Percentiles rank a stretch among this genome's conserved stretches.
Evolutionary conservation across 2,888 invertebrate species (phyloP).

Genomic region (Stratiomys singularior): DNA sequence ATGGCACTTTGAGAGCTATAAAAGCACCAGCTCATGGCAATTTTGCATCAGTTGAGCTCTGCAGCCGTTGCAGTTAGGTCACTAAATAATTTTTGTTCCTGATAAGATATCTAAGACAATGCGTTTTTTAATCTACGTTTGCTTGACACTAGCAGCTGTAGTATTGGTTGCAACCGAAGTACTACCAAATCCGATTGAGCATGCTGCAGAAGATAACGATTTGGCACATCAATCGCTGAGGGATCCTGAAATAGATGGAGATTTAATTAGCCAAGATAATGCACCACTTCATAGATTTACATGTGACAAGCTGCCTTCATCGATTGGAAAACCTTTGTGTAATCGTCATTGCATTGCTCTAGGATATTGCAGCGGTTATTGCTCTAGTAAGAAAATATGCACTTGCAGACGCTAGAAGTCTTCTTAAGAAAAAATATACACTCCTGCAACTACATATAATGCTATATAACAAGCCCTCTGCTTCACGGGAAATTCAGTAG

Average conservation of each 20-base stretch:
- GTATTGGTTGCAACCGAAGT: background rate
- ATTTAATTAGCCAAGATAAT: no score
- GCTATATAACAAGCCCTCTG: no score
- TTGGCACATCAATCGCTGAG: background rate
- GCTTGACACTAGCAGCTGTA: background rate
- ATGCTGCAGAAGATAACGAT: background rate
- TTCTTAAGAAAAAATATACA: no score
- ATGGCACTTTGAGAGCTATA: no score
- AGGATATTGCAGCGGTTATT: constrained; percentile 58
- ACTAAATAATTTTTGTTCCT: no score
- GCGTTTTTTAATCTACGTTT: background rate
- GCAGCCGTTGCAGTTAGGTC: no score
- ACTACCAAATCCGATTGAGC: background rate
- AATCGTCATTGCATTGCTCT: constrained; percentile 58
- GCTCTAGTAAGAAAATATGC: constrained; percentile 57
- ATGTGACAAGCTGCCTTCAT: constrained; percentile 58
- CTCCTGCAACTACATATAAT: no score
- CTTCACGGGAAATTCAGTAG: no score
- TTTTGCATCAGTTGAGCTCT: no score
- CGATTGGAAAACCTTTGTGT: constrained; percentile 59
- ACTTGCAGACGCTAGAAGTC: constrained; percentile 55
- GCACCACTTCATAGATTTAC: constrained; percentile 57
- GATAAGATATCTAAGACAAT: background rate
- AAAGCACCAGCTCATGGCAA: no score
- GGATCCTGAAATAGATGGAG: background rate